Conservation (phyloP, 2,797 vertebrate species). For the Siniperca obscura region DNA sequence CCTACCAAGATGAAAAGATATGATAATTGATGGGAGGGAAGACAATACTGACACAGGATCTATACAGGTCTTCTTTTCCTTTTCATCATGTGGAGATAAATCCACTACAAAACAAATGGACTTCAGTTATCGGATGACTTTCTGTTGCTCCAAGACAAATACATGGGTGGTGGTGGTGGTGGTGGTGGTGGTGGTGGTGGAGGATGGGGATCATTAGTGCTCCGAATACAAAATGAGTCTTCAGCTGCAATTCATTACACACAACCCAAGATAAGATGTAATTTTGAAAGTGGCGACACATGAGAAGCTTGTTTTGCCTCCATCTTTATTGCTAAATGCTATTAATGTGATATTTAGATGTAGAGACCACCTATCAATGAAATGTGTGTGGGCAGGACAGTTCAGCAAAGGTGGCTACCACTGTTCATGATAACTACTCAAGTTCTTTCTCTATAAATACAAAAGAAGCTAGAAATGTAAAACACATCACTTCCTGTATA, state of each 20-base stretch:
- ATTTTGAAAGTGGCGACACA: background rate
- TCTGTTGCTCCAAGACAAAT: constrained; percentile 17
- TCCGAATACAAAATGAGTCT: constrained; percentile 1
- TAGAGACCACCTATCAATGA: background rate
- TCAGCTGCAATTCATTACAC: background rate
- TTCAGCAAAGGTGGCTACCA: background rate
- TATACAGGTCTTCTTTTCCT: constrained; percentile 23
- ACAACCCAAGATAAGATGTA: background rate
- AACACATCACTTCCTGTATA: background rate
- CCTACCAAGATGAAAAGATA: constrained; percentile 63
- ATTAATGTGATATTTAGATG: background rate
- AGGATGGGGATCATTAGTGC: constrained; percentile 4
- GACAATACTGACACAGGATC: constrained; percentile 18
- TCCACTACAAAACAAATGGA: constrained; percentile 47
- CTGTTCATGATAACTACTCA: background rate
- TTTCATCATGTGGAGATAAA: constrained; percentile 44
- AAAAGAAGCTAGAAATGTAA: background rate
- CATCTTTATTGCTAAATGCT: background rate
- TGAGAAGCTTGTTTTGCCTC: background rate
- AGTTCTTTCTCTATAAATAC: background rate
- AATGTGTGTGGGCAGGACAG: background rate
- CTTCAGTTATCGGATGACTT: constrained; percentile 32
- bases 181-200: background rate
- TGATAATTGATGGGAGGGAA: constrained; percentile 63
- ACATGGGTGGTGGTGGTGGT: background rate